phyloP scores from a whole-genome alignment of 2,888 invertebrate genomes.

The Drosophila maculinotata region DNA sequence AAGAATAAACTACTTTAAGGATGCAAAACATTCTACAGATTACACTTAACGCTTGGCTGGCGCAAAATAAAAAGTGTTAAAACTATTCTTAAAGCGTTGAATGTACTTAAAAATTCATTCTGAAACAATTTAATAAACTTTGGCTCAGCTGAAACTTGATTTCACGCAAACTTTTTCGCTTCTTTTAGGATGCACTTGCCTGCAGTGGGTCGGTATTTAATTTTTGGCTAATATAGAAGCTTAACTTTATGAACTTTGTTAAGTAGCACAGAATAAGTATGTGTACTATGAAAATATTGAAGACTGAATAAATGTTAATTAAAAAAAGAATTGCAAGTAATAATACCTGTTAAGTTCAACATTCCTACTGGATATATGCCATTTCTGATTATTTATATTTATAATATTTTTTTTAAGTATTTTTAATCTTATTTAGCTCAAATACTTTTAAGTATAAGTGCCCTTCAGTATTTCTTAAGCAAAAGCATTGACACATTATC shows the following conservation, averaged over 20 bases:
- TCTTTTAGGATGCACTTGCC: neutral
- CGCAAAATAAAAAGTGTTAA: conserved; percentile 5
- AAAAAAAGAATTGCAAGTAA: too few relatives aligned
- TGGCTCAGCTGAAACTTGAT: neutral
- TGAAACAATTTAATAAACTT: conserved; percentile 23
- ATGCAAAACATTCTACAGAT: conserved; percentile 24
- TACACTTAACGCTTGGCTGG: conserved; percentile 22
- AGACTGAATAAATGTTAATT: neutral
- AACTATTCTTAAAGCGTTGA: conserved; percentile 23
- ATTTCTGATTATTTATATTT: neutral
- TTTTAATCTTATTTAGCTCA: neutral
- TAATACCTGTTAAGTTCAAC: too few relatives aligned
- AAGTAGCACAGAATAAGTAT: neutral
- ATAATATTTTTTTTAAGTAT: neutral
- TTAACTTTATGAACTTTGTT: conserved; percentile 2
- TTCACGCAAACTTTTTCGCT: conserved; percentile 2
- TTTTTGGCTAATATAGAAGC: conserved; percentile 1
- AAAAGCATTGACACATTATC: neutral
- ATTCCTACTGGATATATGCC: too few relatives aligned
- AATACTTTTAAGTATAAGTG: neutral
- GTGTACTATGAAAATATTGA: too few relatives aligned
- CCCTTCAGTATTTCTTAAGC: neutral
- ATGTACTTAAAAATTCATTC: conserved; percentile 21
- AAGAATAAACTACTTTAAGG: conserved; percentile 13
- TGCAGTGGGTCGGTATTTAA: neutral